Evolutionary conservation across 37 sponge, comb jelly and placozoan genomes (phyloP).

Genomic region (Theonella swinhoei): DNA sequence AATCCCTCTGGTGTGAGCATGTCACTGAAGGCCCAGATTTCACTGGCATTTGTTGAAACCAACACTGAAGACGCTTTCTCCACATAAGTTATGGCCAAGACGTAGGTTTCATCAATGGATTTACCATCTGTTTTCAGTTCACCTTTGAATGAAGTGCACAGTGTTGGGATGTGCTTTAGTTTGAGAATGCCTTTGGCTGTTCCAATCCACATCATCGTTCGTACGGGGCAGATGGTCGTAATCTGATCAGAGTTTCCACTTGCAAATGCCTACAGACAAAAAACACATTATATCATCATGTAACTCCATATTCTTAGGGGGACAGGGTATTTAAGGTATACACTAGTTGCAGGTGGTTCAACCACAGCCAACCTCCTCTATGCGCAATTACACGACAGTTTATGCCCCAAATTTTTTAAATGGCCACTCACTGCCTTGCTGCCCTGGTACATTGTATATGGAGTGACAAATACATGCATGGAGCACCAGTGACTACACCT

Average conservation of each 20-base stretch:
- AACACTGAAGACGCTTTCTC: slow-evolving; percentile 37
- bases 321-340: no score
- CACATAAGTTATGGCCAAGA: slow-evolving; percentile 48
- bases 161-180: slow-evolving; percentile 26
- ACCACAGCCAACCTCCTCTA: no score
- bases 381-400: no score
- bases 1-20: neutral
- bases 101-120: neutral
- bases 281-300: neutral
- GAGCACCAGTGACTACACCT: no score
- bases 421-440: no score
- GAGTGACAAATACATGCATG: no score
- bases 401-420: no score
- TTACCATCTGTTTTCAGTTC: neutral
- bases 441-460: no score
- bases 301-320: no score
- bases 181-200: slow-evolving; percentile 16
- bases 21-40: slow-evolving; percentile 46
- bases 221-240: slow-evolving; percentile 44
- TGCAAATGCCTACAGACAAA: slow-evolving; percentile 4
- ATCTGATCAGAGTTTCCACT: slow-evolving; percentile 34
- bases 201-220: slow-evolving; percentile 58
- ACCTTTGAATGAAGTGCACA: neutral
- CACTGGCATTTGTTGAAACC: slow-evolving; percentile 11
- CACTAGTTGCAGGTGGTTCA: no score